Base-by-base conservation (phyloP, 2,113 vertebrate species). In the Calypte anna region DNA sequence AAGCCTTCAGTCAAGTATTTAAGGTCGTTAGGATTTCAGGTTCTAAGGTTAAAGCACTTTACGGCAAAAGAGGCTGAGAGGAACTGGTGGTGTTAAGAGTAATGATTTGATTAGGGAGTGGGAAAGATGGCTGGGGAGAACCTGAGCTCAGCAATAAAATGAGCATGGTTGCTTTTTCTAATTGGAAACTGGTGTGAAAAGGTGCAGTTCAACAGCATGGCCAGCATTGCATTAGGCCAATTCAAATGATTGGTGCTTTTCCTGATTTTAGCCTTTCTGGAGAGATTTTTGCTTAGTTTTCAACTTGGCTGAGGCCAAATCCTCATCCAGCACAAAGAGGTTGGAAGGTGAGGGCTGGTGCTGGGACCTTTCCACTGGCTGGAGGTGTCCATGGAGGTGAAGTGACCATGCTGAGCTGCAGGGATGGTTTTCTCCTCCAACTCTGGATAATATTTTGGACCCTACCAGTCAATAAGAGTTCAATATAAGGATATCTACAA, bases 111-210 rank as follows among this genome's bases (percentile, higher is more conserved):
- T 82, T 44, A 89, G 38, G 77, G 95, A 88, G 85, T 70, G 28
- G 86, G 85, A 80, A 94, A 46, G 58, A 86, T 82, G 68, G 20
- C 20, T 57, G 90, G 75, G 51, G 78, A 91, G 90, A 93, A 51
- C 78, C 85, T 90, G 79, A 95, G 28, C 94, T 96, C 87, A 91
- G 79, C 90, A 94, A 61, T 51, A 94, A 95, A 91, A 93, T 57
- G 80, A 14, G 1, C 73, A 36, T 14, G 61, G 68, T 15, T 93
- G 48, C 30, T 48, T 75, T 40, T 28, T 24, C 14, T 78, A 50
- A 88, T 78, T 95, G 86, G 91, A 96, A 96, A 23, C 53, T 25
- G 20, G 21, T 82, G 50, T 22, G 30, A 58, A 82, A 76, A 91
- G 81, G 74, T 31, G 76, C 74, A 93, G 73, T 89, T 91, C 40